Percentiles rank a stretch among this genome's conserved stretches.
These are phyloP conservation scores for Smithornis capensis DNA, from an alignment of 2,113 vertebrate species.

Conservation along the genomic window DNA sequence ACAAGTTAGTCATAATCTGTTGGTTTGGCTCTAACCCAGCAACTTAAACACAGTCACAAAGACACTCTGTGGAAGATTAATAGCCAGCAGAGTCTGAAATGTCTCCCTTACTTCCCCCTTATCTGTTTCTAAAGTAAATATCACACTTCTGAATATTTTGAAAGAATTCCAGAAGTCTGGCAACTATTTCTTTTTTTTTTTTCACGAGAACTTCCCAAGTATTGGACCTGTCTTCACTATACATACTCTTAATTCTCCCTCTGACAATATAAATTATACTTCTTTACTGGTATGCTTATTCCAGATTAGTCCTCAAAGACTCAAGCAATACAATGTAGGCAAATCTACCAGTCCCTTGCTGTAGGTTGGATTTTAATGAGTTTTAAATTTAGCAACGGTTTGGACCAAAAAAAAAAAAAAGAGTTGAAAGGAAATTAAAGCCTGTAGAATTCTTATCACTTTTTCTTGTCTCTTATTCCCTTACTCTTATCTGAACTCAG, in stretches of 20 bases:
- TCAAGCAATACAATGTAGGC: neutral
- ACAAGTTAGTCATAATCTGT: neutral
- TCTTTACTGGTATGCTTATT: neutral
- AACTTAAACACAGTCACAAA: neutral
- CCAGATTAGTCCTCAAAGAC: slow-evolving; percentile 37
- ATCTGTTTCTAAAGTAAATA: neutral
- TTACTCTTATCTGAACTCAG: slow-evolving; percentile 52
- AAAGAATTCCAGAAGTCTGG: neutral
- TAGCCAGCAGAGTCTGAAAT: neutral
- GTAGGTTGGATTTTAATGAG: slow-evolving; percentile 23
- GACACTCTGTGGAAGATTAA: neutral
- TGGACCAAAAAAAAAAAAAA: slow-evolving; percentile 5
- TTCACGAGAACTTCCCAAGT: neutral
- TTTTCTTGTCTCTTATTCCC: slow-evolving; percentile 52
- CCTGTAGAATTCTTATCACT: slow-evolving; percentile 68
- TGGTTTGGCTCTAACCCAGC: neutral
- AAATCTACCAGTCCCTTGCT: neutral
- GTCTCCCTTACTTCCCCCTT: neutral
- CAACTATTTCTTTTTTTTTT: neutral
- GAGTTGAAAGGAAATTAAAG: slow-evolving; percentile 72
- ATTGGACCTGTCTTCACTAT: neutral
- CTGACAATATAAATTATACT: neutral
- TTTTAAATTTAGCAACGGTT: slow-evolving; percentile 67
- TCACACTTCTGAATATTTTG: neutral
- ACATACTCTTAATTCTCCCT: neutral